phyloP scores from a whole-genome alignment of 2,113 vertebrate genomes.

The Oncorhynchus kisutch region DNA sequence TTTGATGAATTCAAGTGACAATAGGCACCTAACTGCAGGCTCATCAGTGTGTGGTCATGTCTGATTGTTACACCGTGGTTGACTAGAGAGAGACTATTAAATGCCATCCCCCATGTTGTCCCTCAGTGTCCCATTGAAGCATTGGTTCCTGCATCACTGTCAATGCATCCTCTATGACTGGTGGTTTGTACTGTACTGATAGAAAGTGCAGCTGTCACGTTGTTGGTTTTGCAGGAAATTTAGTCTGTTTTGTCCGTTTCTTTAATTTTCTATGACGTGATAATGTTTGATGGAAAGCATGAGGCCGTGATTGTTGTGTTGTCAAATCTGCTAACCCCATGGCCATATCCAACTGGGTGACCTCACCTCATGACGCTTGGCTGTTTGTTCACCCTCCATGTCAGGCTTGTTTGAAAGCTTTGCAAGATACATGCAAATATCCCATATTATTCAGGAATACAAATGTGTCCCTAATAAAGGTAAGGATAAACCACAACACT shows the following conservation, averaged over 20 bases:
- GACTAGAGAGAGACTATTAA: slow-evolving; percentile 57
- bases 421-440: slow-evolving; percentile 3
- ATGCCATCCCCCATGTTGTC: slow-evolving; percentile 69
- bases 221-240: slow-evolving; percentile 63
- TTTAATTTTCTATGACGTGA: slow-evolving; percentile 25
- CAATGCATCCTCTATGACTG: slow-evolving; percentile 65
- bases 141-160: slow-evolving; percentile 70
- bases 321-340: slow-evolving; percentile 51
- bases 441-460: no score
- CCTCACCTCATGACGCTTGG: slow-evolving; percentile 19
- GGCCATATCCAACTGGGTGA: slow-evolving; percentile 74
- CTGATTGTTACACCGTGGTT: slow-evolving; percentile 67
- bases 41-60: slow-evolving; percentile 76
- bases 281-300: slow-evolving; percentile 67
- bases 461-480: neutral
- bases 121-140: slow-evolving; percentile 50
- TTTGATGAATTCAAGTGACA: slow-evolving; percentile 18
- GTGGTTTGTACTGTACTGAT: slow-evolving; percentile 54
- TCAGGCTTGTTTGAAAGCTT: slow-evolving; percentile 7
- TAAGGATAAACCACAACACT: slow-evolving; percentile 25
- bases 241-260: slow-evolving; percentile 51
- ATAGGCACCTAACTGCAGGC: slow-evolving; percentile 40
- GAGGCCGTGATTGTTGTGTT: slow-evolving; percentile 62
- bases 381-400: slow-evolving; percentile 13
- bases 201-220: slow-evolving; percentile 60